Conservation (phyloP, 1,140 invertebrate genomes). For the Homalodisca vitripennis region DNA sequence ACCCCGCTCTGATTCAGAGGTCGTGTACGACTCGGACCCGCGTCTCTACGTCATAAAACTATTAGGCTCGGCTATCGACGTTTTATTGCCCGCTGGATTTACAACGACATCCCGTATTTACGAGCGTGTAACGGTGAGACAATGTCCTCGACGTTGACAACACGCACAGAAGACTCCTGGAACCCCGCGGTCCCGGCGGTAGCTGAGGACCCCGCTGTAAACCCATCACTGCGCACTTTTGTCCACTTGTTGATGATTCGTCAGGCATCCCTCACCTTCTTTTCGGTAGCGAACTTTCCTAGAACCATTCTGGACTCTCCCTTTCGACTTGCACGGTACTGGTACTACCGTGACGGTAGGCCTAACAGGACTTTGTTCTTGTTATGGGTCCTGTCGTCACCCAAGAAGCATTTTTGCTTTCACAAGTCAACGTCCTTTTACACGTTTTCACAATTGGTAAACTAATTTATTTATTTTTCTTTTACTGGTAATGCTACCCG, state of each 20-base stretch:
- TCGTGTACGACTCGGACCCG: not conserved
- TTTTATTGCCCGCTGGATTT: not conserved
- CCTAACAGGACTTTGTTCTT: too few relatives aligned
- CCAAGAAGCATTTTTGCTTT: too few relatives aligned
- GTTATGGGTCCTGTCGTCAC: too few relatives aligned
- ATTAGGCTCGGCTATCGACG: not conserved
- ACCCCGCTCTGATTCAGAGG: not conserved
- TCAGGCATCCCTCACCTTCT: not conserved
- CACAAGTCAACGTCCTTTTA: too few relatives aligned
- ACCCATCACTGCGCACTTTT: not conserved
- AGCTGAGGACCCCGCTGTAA: not conserved
- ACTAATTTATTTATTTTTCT: too few relatives aligned
- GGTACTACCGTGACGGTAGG: too few relatives aligned
- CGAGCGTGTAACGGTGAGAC: not conserved
- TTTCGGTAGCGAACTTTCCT: not conserved
- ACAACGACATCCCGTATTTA: too few relatives aligned
- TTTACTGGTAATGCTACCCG: too few relatives aligned
- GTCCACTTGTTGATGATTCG: not conserved
- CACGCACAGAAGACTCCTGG: not conserved
- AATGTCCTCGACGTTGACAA: conserved; percentile 8
- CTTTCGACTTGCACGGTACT: not conserved
- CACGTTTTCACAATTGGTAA: too few relatives aligned
- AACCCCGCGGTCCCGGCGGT: conserved; percentile 1
- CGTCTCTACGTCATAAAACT: not conserved
- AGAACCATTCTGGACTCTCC: conserved; percentile 13